Conservation (phyloP, 2,888 invertebrate species). For the Nomada lathburiana region DNA sequence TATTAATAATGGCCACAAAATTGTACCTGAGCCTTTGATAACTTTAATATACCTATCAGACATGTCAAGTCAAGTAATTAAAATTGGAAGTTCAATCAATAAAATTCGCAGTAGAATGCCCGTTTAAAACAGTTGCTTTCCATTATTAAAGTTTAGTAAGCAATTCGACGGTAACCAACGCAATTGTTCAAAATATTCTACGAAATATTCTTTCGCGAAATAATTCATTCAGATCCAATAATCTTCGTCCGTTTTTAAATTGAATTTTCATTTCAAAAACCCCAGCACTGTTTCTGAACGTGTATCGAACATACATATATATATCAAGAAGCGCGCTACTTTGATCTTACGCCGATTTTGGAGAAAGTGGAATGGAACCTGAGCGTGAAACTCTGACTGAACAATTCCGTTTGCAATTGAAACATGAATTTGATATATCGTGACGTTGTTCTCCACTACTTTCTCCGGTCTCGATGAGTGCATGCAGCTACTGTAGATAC, state of each 20-base stretch:
- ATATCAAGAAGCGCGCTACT: constrained; percentile 2
- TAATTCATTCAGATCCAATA: not conserved
- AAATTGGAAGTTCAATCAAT: not conserved
- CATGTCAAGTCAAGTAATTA: not conserved
- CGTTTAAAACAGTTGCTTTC: not conserved
- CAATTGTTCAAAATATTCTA: not conserved
- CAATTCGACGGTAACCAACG: not conserved
- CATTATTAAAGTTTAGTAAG: not conserved
- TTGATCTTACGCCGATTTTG: constrained; percentile 28
- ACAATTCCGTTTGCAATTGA: not conserved
- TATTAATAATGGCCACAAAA: too few relatives aligned
- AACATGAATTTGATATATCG: constrained; percentile 4
- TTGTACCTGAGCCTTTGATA: not conserved
- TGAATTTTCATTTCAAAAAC: not conserved
- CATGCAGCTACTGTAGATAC: constrained; percentile 59
- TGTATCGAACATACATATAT: constrained; percentile 2
- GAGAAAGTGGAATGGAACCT: constrained; percentile 48
- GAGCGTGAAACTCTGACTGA: not conserved
- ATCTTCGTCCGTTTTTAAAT: not conserved
- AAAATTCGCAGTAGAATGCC: not conserved
- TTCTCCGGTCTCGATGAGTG: constrained; percentile 57
- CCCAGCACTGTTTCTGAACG: constrained; percentile 25
- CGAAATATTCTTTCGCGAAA: not conserved
- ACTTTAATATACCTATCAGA: not conserved
- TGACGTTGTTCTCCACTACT: constrained; percentile 28